Percentiles rank a stretch among this genome's conserved stretches.
These are phyloP conservation scores for Troides aeacus DNA, from an alignment of 2,888 invertebrate species.

Conservation along the genomic window DNA sequence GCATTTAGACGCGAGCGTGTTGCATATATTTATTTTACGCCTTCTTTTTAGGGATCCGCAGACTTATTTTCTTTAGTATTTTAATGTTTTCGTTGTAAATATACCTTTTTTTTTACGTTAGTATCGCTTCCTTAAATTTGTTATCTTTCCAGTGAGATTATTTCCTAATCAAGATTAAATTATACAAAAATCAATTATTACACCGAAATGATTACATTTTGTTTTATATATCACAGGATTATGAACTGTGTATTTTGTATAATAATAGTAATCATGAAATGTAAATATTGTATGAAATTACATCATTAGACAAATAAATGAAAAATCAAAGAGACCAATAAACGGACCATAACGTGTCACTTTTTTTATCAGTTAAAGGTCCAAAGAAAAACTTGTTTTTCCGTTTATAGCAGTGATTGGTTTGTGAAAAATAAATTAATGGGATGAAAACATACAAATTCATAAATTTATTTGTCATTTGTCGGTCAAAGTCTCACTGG, in stretches of 20 bases:
- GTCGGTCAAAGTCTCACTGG: slow-evolving; percentile 58
- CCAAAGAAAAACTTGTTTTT: neutral
- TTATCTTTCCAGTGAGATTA: slow-evolving; percentile 60
- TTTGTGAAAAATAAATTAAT: slow-evolving; percentile 7
- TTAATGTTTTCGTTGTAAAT: slow-evolving; percentile 55
- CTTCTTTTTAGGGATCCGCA: slow-evolving; percentile 60
- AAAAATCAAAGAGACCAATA: slow-evolving; percentile 21
- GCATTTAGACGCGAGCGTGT: slow-evolving; percentile 73
- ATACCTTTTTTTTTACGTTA: slow-evolving; percentile 40
- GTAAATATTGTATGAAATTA: slow-evolving; percentile 6
- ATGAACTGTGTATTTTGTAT: slow-evolving; percentile 4
- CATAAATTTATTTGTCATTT: slow-evolving; percentile 16
- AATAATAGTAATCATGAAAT: slow-evolving; percentile 3
- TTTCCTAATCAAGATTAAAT: slow-evolving; percentile 7
- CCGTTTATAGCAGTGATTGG: neutral
- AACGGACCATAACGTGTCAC: slow-evolving; percentile 25
- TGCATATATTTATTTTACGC: slow-evolving; percentile 53
- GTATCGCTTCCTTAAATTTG: slow-evolving; percentile 42
- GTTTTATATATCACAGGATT: neutral
- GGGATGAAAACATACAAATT: neutral
- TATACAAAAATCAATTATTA: neutral
- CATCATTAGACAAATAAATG: slow-evolving; percentile 21
- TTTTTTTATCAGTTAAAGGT: slow-evolving; percentile 11
- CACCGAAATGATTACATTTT: neutral
- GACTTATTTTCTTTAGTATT: slow-evolving; percentile 47